These are phyloP conservation scores for Psittacula derbiana DNA, from an alignment of 2,797 vertebrate genomes.

Conservation along the genomic window DNA sequence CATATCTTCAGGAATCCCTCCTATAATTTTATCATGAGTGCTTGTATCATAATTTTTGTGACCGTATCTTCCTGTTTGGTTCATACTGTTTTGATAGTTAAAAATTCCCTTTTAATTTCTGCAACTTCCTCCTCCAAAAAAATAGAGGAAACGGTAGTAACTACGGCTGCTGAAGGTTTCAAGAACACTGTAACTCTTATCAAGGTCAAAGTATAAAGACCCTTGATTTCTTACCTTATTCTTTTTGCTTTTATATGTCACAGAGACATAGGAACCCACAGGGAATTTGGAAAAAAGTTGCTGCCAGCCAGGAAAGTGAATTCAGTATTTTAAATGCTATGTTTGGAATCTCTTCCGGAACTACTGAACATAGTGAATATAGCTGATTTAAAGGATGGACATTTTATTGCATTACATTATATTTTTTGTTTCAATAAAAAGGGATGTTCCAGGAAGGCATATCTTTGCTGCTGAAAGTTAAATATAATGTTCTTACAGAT, in stretches of 20 bases:
- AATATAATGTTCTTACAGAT: background rate
- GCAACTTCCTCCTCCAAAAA: background rate
- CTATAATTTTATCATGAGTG: background rate
- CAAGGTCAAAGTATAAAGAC: background rate
- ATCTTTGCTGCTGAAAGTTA: background rate
- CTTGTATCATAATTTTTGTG: background rate
- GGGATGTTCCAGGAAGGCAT: background rate
- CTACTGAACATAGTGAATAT: background rate
- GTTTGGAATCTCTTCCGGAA: background rate
- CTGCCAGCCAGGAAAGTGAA: background rate
- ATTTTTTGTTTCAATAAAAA: background rate
- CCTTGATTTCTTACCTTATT: background rate
- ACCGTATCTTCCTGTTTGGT: background rate
- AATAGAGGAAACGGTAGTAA: background rate
- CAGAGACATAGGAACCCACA: background rate
- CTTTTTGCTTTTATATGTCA: background rate
- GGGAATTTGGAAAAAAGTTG: background rate
- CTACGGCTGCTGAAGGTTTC: background rate
- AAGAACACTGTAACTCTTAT: background rate
- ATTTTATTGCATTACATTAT: background rate
- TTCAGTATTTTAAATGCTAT: background rate
- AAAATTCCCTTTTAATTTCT: background rate
- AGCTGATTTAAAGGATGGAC: background rate
- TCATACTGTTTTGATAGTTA: background rate
- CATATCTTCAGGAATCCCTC: background rate